A percentile compares a stretch with the other conserved stretches of the same genome.
phyloP scores from a whole-genome alignment of 1,140 invertebrate genomes.

The Calliphora vicina region DNA sequence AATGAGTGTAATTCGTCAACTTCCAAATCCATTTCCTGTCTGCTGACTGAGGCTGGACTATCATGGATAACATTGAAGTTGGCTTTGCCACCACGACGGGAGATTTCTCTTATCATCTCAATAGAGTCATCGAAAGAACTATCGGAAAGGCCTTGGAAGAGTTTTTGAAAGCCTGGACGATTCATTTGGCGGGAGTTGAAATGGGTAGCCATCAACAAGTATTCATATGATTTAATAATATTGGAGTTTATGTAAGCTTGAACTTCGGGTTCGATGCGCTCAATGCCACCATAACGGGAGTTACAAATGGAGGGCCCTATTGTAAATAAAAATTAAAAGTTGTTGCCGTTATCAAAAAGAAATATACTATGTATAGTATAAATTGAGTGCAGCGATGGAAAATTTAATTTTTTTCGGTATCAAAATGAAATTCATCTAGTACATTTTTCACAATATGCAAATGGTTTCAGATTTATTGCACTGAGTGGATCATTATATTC shows the following conservation, averaged over 20 bases:
- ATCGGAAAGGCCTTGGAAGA: conserved; percentile 79
- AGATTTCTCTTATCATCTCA: conserved; percentile 77
- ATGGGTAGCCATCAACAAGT: conserved; percentile 76
- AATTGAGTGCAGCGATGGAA: no score
- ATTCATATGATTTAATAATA: conserved; percentile 75
- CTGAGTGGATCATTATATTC: no score
- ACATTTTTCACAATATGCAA: no score
- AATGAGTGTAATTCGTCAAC: conserved; percentile 74
- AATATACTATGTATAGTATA: no score
- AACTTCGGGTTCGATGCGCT: conserved; percentile 64
- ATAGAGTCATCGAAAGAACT: conserved; percentile 77
- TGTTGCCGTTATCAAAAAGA: neutral
- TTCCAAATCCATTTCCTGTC: conserved; percentile 44
- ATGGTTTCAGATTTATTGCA: neutral
- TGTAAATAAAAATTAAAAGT: no score
- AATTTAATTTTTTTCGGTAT: no score
- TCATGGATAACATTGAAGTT: conserved; percentile 46
- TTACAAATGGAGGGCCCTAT: conserved; percentile 67
- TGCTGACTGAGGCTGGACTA: conserved; percentile 22
- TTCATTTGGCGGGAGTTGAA: conserved; percentile 81
- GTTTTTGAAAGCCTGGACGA: conserved; percentile 76
- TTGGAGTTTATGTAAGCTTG: conserved; percentile 71
- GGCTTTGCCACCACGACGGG: conserved; percentile 70
- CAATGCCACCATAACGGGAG: conserved; percentile 72
- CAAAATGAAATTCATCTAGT: no score